Base-by-base conservation (phyloP, 1,140 invertebrate genomes). In the Oedothorax gibbosus region DNA sequence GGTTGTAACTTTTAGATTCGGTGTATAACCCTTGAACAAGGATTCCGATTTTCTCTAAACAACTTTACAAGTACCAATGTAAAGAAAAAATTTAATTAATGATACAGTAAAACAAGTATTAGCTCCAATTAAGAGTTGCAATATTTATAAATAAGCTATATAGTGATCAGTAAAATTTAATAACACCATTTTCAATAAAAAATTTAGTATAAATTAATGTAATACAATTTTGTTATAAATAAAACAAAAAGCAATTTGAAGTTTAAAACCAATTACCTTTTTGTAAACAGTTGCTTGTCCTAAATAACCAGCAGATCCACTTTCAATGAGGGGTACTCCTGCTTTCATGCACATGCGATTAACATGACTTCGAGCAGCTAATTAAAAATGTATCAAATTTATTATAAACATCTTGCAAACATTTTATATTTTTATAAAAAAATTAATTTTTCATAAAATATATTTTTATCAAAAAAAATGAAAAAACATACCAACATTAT, bases 341-440 rank as follows among this genome's bases (percentile, higher is more conserved):
- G 97, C 96, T 71, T 98, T 96, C 20, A 99, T 91, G 91, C 99
- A 99, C 95, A 99, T 97, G 56, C 99, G 93, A 91, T 99, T 99
- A 0, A 99, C 98, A 92, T 99, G 98, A 89, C 97, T 99, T 81
- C 99, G 92, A 12, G 99, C 99, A 76, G 94, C 95, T 91, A 87
- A 79, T n/a, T n/a, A 89, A 89, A 69, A 85, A 72, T 35, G 21
- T 7, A n/a, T 60, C 57, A 60, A 60, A 60, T 60, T 60, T 60
- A 60, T 60, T 60, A 60, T 14, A 60, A 60, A 60, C n/a, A 60
- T 60, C 3, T 60, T 60, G 57, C 35, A 35, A 35, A 60, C 57
- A 60, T 7, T 60, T 60, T n/a, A 60, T 12, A 60, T 60, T 60
- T 14, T 11, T 7, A 7, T 60, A 60, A 8, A 60, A 60, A 60